phyloP scores from a whole-genome alignment of 1,140 invertebrate genomes.

The Drosophila tropicalis region DNA sequence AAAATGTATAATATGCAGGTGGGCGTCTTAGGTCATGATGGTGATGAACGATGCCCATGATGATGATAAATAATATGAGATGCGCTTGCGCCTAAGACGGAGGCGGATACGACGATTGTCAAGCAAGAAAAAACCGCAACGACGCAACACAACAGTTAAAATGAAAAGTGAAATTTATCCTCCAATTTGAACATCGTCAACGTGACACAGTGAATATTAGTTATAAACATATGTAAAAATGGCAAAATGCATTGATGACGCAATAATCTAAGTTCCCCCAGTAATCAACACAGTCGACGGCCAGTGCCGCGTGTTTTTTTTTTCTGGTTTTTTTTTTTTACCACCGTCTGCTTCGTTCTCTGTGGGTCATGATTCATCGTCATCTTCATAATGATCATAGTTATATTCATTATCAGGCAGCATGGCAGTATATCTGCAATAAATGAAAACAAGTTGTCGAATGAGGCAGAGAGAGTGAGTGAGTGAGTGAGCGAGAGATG shows the following conservation, averaged over 20 bases:
- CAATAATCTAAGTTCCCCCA: slow-evolving; percentile 42
- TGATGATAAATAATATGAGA: slow-evolving; percentile 9
- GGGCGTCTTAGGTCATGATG: slow-evolving; percentile 10
- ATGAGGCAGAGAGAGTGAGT: slow-evolving; percentile 21
- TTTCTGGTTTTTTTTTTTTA: not conserved
- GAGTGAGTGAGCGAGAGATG: slow-evolving; percentile 1
- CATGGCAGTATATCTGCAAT: not conserved
- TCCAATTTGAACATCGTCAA: slow-evolving; percentile 1
- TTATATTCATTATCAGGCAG: slow-evolving; percentile 14
- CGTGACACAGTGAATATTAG: slow-evolving; percentile 47
- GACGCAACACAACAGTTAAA: not conserved
- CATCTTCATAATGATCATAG: slow-evolving; percentile 33
- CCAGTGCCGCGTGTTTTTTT: slow-evolving; percentile 73
- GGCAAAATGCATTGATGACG: slow-evolving; percentile 61
- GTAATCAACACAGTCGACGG: too few species aligned
- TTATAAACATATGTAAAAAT: too few species aligned
- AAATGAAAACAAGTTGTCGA: slow-evolving; percentile 31
- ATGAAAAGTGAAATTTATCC: slow-evolving; percentile 7
- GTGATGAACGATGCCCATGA: slow-evolving; percentile 3
- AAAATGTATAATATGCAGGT: slow-evolving; percentile 14
- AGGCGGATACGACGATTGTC: not conserved
- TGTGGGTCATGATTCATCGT: slow-evolving; percentile 57
- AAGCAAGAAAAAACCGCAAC: not conserved
- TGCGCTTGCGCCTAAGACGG: slow-evolving; percentile 1
- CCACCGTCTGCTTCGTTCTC: not conserved